Evolutionary conservation across 2,888 invertebrate genomes (phyloP), one percentile per base, ranked within the genome.

Genomic region (Amphiduros pacificus): DNA sequence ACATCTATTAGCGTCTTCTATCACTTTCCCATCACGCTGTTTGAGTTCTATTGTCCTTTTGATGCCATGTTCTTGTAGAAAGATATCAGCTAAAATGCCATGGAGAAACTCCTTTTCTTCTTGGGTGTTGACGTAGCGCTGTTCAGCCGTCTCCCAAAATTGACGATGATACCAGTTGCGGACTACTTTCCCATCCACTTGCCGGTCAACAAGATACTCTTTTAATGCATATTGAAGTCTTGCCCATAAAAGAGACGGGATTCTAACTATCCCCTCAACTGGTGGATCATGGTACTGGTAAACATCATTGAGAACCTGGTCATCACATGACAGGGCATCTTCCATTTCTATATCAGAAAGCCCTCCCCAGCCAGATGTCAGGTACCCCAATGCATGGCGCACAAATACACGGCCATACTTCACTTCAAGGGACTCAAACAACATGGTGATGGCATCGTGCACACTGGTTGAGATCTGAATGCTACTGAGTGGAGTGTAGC

Each of bases 81-180:
- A 71, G 14, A 68, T 24, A 14, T 66, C 59, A 17, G 70, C 67
- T 14, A 71, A 40, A 1, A 17, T 48, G 1, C 31, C 28, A 49
- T 71, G 71, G 2, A 51, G 20, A 3, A 17, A 17, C 20, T 54
- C n/a, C 1, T 50, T 41, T 6, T n/a, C 28, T 14, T 31, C 24
- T 3, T 20, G 22, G 14, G 60, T 40, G 14, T 26, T 11, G 9
- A 67, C 52, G 32, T 63, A 65, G 22, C 74, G 62, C 22, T 63
- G 49, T 5, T 44, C 49, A 22, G 78, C 79, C 1, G 71, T 60
- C 22, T 72, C 62, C 20, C 65, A 63, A 61, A 79, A 75, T 50
- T 67, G 68, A n/a, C 66, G 68, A 52, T 77, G 75, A 61, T 73
- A 74, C 79, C 79, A 79, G 28, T 65, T 63, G 40, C 73, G 58